Evolutionary conservation across 2,113 vertebrate species (phyloP), one percentile per base, ranked within the genome.

Genomic region (Corythaixoides concolor): DNA sequence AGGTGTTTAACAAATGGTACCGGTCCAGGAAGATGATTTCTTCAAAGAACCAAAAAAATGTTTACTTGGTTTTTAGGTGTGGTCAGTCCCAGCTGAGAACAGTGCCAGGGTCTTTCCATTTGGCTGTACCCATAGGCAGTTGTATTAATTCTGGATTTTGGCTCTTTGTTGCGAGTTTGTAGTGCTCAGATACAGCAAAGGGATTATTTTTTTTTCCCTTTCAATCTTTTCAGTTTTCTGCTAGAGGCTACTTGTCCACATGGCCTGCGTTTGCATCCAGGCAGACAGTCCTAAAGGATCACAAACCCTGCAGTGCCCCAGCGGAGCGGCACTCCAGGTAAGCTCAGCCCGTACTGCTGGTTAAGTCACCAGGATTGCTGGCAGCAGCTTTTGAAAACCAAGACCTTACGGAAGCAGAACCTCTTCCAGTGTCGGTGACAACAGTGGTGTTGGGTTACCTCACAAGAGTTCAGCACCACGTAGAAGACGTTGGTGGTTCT

Each of bases 261-360:
- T 98, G 98, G 98, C 98, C 98, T n/a, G 97, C 96, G 17, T 96
- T 97, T 59, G 77, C 93, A 80, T 95, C 91, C 8, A 79, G 93
- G 52, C 98, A 98, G 89, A 96, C 76, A 5, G 66, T 98, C 50
- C 93, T 92, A 19, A 82, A 80, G 56, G 96, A 94, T 45, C 95
- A 79, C 62, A 96, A 96, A 92, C 97, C 97, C 52, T 97, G 97
- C 88, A 77, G 88, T 6, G 20, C 73, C 49, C 77, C 91, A 24
- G 53, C 72, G 62, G 50, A 41, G 66, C 95, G 77, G 32, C 63
- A 41, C 81, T 37, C 94, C 49, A 64, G 93, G 98, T 98, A 95
- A 96, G 95, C 56, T 23, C 52, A 43, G 77, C n/a, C 8, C 5
- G 30, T n/a, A 5, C 27, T 43, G 10, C 17, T 18, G 63, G 26